Evolutionary conservation across 2,797 vertebrate genomes (phyloP).

Genomic region (Melanotaenia trifasciata): DNA sequence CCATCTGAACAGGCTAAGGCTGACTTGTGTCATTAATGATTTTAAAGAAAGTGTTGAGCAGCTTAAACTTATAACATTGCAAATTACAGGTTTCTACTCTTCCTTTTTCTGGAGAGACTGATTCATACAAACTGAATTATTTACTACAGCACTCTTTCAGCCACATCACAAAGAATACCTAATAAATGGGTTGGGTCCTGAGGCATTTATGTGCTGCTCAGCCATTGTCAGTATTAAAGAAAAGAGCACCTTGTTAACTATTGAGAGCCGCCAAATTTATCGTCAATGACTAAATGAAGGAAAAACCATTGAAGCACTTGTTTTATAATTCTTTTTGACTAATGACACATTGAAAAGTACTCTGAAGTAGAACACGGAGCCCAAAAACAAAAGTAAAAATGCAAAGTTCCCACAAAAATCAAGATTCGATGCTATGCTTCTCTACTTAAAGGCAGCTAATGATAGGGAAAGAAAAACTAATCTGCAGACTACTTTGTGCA

Average conservation of each 20-base stretch:
- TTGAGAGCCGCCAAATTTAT: slow-evolving; percentile 34
- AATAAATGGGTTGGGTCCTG: slow-evolving; percentile 59
- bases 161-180: slow-evolving; percentile 71
- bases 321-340: slow-evolving; percentile 21
- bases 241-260: slow-evolving; percentile 28
- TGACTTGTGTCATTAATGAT: not conserved
- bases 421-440: not conserved
- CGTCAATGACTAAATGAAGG: slow-evolving; percentile 29
- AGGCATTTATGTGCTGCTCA: slow-evolving; percentile 42
- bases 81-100: slow-evolving; percentile 29
- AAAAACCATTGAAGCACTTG: slow-evolving; percentile 19
- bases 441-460: not conserved
- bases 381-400: not conserved
- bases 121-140: slow-evolving; percentile 66
- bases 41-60: slow-evolving; percentile 13
- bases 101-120: slow-evolving; percentile 27
- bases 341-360: slow-evolving; percentile 15
- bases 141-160: slow-evolving; percentile 49
- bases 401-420: not conserved
- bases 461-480: not conserved
- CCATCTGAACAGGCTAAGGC: not conserved
- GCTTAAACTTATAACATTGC: slow-evolving; percentile 3
- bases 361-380: not conserved
- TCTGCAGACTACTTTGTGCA: not conserved
- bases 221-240: slow-evolving; percentile 28